Evolutionary conservation across 2,888 invertebrate species (phyloP), one percentile per base, ranked within the genome.

Genomic region (Salpingus planirostris): DNA sequence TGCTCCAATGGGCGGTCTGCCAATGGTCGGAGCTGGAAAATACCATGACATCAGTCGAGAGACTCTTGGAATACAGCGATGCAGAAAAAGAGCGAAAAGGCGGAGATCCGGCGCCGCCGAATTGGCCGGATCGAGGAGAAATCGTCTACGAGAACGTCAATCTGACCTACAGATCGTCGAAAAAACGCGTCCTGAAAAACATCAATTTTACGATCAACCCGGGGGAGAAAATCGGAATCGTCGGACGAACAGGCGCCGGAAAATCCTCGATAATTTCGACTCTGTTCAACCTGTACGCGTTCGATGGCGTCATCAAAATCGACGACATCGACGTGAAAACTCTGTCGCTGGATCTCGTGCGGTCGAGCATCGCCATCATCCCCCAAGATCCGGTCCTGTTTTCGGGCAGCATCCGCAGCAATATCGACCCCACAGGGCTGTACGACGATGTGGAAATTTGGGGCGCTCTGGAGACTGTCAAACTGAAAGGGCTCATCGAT

Each of bases 21-120:
- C 91, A 91, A 61, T 88, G 88, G 46, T 87, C 91, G 0, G 91
- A 92, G 59, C 60, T 59, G 2, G 60, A 60, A 59, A 88, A 86
- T 54, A 81, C 78, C 44, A 85, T 88, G 86, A 88, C 85, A 2
- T 81, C 85, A 5, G 91, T 93, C 0, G 93, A 95, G 64, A 75
- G 90, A 59, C 72, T 82, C 1, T 22, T 55, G 24, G 62, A 60
- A 38, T 60, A 60, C 28, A 49, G 68, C 1, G 57, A 67, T 5
- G 50, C 76, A 4, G 60, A 67, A 36, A 43, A 49, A 4, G 66
- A 67, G 43, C 25, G 37, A 8, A 27, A 24, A 3, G 11, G 29
- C 6, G 55, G 55, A 2, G 22, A 25, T 18, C 11, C 6, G 2
- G 5, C 70, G 22, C 64, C 68, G 1, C n/a, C n/a, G n/a, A 60